Base-by-base conservation (phyloP, 2,113 vertebrate species). In the Alosa alosa region DNA sequence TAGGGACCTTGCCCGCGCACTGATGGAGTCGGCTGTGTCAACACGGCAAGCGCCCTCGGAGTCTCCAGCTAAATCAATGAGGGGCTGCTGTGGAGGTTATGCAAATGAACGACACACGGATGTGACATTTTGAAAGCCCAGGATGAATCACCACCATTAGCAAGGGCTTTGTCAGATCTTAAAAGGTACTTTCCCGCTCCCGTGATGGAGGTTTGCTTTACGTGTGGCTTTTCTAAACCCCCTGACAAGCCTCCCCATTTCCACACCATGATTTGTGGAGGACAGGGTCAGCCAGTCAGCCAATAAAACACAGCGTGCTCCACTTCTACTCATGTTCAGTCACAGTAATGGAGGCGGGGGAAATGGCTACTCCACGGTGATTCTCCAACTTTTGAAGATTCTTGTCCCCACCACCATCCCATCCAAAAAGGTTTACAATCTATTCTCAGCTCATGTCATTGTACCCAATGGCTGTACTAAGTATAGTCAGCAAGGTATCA, bases 61-160 rank as follows among this genome's bases (percentile, higher is more conserved):
- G 93, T 91, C 90, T 81, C 52, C 9, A 85, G 89, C 92, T 94
- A 93, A 94, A 94, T 95, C 94, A 94, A 95, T 94, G 93, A 20
- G 55, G 18, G 55, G 55, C 4, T 60, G 90, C 92, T 94, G 93
- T 91, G 91, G 92, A 95, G 94, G 93, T 93, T 95, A 95, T 96
- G 94, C 93, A 96, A 96, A 96, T 95, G 91, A 93, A 92, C 84
- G 31, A 90, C 88, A 89, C 88, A 83, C 86, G 86, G 88, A 92
- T 93, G 93, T 95, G 95, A 95, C 95, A 95, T 95, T 96, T 95
- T 95, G 94, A 95, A 94, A 94, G 95, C 93, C 92, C 90, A 92
- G 89, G 92, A 95, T 95, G 93, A 93, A 95, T 95, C 91, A 92
- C 94, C 93, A 91, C 92, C 92, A 94, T 95, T 96, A 95, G 94